These are phyloP conservation scores for Paraescarpia echinospica DNA, from an alignment of 1,140 invertebrate species.

Conservation along the genomic window DNA sequence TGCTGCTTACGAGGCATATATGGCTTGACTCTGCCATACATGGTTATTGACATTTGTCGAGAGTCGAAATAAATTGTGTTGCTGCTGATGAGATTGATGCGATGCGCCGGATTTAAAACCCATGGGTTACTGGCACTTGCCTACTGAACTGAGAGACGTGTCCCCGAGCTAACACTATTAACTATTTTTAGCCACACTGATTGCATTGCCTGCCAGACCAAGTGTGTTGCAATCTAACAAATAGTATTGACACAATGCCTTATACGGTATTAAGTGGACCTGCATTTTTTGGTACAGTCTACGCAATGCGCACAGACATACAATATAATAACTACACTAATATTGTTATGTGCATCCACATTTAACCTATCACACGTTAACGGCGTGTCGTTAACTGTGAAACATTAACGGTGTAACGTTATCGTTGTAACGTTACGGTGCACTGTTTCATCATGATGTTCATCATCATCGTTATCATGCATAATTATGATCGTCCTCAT, in stretches of 20 bases:
- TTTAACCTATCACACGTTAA: background rate
- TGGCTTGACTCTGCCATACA: background rate
- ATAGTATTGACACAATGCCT: background rate
- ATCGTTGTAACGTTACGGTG: background rate
- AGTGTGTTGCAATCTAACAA: background rate
- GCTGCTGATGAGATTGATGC: background rate
- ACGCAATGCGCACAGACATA: background rate
- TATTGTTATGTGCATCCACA: background rate
- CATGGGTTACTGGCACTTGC: background rate
- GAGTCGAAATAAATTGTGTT: background rate
- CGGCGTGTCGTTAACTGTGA: background rate
- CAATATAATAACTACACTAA: background rate
- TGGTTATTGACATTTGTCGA: background rate
- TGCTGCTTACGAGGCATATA: too few relatives aligned
- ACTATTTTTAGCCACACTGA: background rate
- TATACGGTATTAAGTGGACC: background rate
- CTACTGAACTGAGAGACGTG: background rate
- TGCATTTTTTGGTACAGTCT: too few relatives aligned
- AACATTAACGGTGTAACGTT: background rate
- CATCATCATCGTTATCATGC: too few relatives aligned
- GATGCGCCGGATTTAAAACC: background rate
- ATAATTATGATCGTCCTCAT: background rate
- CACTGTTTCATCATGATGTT: background rate
- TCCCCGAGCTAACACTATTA: background rate
- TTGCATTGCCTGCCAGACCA: background rate